Evolutionary conservation across 2,797 vertebrate genomes (phyloP), one percentile per base, ranked within the genome.

Genomic region (Notamacropus eugenii): DNA sequence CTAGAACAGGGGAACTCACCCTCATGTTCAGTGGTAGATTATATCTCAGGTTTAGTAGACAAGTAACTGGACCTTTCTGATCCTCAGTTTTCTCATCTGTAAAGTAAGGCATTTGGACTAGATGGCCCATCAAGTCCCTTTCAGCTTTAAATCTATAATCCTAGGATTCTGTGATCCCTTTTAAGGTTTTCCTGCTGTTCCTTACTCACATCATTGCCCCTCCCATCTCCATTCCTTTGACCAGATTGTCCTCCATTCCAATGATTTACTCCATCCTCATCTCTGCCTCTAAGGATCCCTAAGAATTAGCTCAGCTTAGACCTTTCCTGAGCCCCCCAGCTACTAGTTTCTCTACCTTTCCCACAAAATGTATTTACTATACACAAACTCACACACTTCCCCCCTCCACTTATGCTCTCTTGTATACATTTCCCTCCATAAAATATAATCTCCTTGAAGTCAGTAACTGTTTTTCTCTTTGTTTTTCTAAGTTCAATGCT

Each of bases 181-280:
- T 14, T 0, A 2, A 40, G 50, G n/a, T 5, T 3, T 24, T 40
- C 57, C 34, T 0, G 12, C 90, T 22, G 0, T 14, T 28, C 9
- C 0, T 3, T n/a, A 0, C 3, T 19, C n/a, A 67, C n/a, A n/a
- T 0, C 54, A 3, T 5, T 13, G 9, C 9, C 27, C 2, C 13
- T 0, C 40, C 19, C 40, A 87, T 87, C 74, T 50, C 40, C 8
- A 11, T 87, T 87, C 13, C 74, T 87, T 87, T 87, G 22, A 87
- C 27, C 8, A 27, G n/a, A 11, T 22, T 46, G 22, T 46, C 40
- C 34, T 74, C 16, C n/a, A 74, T 74, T 74, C 19, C n/a, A 40
- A 19, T 74, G 67, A 74, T 74, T 10, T 40, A 9, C 6, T 74
- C n/a, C 9, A 27, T 11, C 24, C 22, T 87, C 74, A 46, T 10